Conservation (phyloP, 1,140 invertebrate species). For the Ostrea denselamellosa region DNA sequence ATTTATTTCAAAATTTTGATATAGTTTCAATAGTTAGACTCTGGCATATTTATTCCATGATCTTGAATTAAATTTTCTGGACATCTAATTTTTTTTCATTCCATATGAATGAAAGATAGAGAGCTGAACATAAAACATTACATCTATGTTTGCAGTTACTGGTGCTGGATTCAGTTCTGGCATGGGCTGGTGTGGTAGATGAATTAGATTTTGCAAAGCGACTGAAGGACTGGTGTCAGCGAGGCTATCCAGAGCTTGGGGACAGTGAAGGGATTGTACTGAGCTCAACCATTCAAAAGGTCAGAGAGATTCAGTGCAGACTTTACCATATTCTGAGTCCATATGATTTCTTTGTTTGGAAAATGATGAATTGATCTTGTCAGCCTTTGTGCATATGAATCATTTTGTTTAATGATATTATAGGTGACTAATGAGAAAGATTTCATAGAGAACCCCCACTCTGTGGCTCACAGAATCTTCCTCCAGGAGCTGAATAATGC, state of each 20-base stretch:
- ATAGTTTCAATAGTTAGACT: too few relatives aligned
- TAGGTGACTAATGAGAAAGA: conserved; percentile 57
- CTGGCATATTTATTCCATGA: too few relatives aligned
- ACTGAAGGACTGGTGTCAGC: conserved; percentile 71
- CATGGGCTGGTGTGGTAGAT: conserved; percentile 79
- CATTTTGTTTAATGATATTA: background rate
- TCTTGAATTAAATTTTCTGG: too few relatives aligned
- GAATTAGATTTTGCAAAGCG: conserved; percentile 79
- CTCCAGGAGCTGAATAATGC: conserved; percentile 21
- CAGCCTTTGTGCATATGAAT: background rate
- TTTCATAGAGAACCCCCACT: conserved; percentile 60
- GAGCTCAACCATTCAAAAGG: conserved; percentile 74
- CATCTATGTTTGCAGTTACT: conserved; percentile 68
- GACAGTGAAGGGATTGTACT: conserved; percentile 72
- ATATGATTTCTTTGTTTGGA: background rate
- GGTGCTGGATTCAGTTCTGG: conserved; percentile 76
- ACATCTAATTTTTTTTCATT: too few relatives aligned
- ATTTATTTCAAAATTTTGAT: too few relatives aligned
- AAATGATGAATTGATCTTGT: background rate
- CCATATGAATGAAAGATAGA: too few relatives aligned
- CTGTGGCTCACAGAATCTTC: conserved; percentile 48
- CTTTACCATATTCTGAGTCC: background rate
- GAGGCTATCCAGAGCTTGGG: conserved; percentile 74
- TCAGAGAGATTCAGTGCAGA: conserved; percentile 46
- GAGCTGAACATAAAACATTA: background rate